phyloP scores from a whole-genome alignment of 2,888 invertebrate genomes.

The Timandra comae region DNA sequence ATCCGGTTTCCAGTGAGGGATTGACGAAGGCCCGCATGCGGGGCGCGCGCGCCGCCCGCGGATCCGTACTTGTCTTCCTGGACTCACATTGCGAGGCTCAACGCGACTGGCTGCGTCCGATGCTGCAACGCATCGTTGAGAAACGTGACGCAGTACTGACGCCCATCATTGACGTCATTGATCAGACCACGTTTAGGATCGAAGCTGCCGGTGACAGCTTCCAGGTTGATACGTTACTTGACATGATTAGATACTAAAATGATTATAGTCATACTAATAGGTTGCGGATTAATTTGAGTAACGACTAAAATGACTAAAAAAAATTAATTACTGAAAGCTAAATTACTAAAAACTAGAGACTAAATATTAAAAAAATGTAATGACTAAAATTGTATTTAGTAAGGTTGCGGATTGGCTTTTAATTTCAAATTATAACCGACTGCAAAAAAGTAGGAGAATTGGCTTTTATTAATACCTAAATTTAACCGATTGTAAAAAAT shows the following conservation, averaged over 20 bases:
- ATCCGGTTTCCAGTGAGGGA: conserved; percentile 88
- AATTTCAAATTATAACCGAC: too few relatives aligned
- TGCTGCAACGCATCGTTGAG: conserved; percentile 80
- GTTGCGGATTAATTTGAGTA: conserved; percentile 8
- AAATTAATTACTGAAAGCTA: too few relatives aligned
- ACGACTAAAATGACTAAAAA: too few relatives aligned
- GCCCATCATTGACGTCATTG: conserved; percentile 96
- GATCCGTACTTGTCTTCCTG: conserved; percentile 89
- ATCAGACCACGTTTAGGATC: conserved; percentile 81
- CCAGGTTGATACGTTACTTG: conserved; percentile 48
- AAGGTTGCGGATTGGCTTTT: too few relatives aligned
- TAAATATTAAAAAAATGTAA: too few relatives aligned
- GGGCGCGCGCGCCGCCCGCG: conserved; percentile 89
- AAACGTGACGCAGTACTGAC: conserved; percentile 89
- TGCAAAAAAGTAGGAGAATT: too few relatives aligned
- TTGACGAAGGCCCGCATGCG: conserved; percentile 90
- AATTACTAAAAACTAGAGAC: too few relatives aligned
- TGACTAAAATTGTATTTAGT: too few relatives aligned
- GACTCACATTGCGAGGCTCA: conserved; percentile 94
- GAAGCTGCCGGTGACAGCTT: conserved; percentile 39
- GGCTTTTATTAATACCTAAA: too few relatives aligned
- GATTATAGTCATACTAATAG: too few relatives aligned
- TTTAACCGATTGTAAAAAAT: too few relatives aligned
- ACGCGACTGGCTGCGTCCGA: conserved; percentile 89
- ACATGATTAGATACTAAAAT: too few relatives aligned